Base-by-base conservation (phyloP, 2,797 vertebrate genomes). In the Ficedula albicollis region DNA sequence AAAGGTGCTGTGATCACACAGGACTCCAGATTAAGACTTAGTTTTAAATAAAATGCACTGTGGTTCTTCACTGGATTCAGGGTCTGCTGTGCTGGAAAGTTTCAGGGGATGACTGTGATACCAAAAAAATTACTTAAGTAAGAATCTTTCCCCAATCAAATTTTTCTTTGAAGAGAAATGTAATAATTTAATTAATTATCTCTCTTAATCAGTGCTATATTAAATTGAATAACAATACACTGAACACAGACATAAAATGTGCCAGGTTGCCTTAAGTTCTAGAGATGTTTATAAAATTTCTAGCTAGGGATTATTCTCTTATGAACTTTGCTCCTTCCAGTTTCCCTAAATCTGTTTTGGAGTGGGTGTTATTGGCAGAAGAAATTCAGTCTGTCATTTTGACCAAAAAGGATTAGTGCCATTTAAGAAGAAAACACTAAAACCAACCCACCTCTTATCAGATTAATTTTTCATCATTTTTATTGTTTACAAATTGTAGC, bases 321-420 rank as follows among this genome's bases (percentile, higher is more conserved):
- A 48, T 0, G 6, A 89, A 66, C 9, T 85, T 78, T 5, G 11
- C 15, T 89, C 41, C 34, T 81, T 87, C 52, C 63, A 52, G 48
- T 93, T 96, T 27, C 23, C 21, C 27, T 75, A 74, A 93, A 68
- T 76, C 66, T 92, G 52, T 87, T 93, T 89, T 94, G 82, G 52
- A 94, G 46, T 64, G 38, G 41, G 69, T 87, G 62, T 67, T 89
- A 58, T 17, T 81, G 75, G 59, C 67, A 82, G 90, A 93, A 92
- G 67, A 82, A 95, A 93, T 89, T 59, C 72, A 73, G 14, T 60
- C 69, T 94, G 84, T 87, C 32, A 46, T 86, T 93, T 72, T 1
- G 3, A 84, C 95, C 48, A 88, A 58, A 89, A 89, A 94, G 63
- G 62, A 91, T 93, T 63, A 95, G 69, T 84, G 73, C 9, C 16